Conservation (phyloP, 1,140 invertebrate species). For the Drosophila arizonae region DNA sequence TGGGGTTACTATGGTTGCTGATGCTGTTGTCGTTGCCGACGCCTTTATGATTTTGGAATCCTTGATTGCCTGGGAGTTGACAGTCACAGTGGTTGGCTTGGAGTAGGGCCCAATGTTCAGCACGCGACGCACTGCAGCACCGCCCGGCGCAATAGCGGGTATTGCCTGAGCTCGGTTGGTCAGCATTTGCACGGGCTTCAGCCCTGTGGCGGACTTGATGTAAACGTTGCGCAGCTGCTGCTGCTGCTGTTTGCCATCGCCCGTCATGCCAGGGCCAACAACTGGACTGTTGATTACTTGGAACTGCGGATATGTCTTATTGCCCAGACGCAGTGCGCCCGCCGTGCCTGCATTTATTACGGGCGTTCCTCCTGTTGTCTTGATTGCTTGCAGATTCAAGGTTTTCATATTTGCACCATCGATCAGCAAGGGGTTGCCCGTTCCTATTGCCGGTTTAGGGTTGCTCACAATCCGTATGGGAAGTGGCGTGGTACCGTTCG, state of each 20-base stretch:
- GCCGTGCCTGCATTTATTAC: slow-evolving; percentile 9
- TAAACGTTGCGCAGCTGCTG: slow-evolving; percentile 45
- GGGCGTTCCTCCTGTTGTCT: slow-evolving; percentile 29
- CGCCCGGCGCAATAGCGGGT: slow-evolving; percentile 41
- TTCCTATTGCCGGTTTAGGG: slow-evolving; percentile 30
- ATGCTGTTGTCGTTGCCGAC: slow-evolving; percentile 8
- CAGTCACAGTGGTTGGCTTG: slow-evolving; percentile 40
- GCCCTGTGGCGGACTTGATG: slow-evolving; percentile 53
- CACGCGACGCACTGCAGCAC: slow-evolving; percentile 54
- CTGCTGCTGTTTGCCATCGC: slow-evolving; percentile 44
- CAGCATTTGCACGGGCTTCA: slow-evolving; percentile 66
- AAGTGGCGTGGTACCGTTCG: slow-evolving; percentile 27
- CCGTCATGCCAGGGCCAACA: slow-evolving; percentile 7
- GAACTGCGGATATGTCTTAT: slow-evolving; percentile 56
- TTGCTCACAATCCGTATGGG: slow-evolving; percentile 67
- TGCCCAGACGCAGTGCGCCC: slow-evolving; percentile 45
- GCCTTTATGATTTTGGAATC: slow-evolving; percentile 48
- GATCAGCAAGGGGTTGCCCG: slow-evolving; percentile 36
- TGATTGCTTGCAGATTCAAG: slow-evolving; percentile 56
- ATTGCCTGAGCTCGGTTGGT: slow-evolving; percentile 35
- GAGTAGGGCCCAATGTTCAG: slow-evolving; percentile 50
- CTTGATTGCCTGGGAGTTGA: slow-evolving; percentile 16
- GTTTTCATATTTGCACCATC: slow-evolving; percentile 46
- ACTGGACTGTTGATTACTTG: slow-evolving; percentile 55
- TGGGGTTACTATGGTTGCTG: background rate